Conservation (phyloP, 2,113 vertebrate genomes). For the Choloepus hoffmanni region DNA sequence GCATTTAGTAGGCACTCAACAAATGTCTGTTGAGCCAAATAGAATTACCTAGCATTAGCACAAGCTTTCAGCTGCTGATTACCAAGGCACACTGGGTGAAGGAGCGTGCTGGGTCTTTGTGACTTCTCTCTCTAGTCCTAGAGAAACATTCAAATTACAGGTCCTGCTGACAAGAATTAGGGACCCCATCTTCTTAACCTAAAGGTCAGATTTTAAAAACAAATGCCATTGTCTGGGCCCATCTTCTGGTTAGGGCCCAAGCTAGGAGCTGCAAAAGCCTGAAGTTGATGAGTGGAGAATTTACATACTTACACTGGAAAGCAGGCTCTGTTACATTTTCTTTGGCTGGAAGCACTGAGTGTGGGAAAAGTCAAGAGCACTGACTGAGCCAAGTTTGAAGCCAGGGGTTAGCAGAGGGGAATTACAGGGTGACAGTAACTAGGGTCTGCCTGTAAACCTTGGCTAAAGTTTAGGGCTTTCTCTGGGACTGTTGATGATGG, state of each 20-base stretch:
- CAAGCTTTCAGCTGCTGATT: constrained; percentile 41
- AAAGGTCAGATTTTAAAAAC: constrained; percentile 42
- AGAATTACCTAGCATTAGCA: constrained; percentile 45
- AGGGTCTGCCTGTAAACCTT: constrained; percentile 57
- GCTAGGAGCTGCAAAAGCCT: not conserved
- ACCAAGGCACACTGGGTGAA: not conserved
- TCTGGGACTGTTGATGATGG: constrained; percentile 73
- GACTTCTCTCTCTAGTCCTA: not conserved
- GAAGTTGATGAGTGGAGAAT: not conserved
- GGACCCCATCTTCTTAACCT: not conserved
- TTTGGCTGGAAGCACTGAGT: constrained; percentile 21
- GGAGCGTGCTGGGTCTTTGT: not conserved
- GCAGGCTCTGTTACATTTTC: constrained; percentile 58
- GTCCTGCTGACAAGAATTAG: not conserved
- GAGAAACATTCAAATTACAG: constrained; percentile 22
- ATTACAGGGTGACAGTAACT: constrained; percentile 53
- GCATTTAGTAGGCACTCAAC: constrained; percentile 53
- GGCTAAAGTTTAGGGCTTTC: constrained; percentile 59
- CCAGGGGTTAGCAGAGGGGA: constrained; percentile 45
- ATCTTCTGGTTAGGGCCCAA: not conserved
- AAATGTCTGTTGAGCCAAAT: constrained; percentile 64
- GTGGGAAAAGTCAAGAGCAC: constrained; percentile 64
- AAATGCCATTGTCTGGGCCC: constrained; percentile 3
- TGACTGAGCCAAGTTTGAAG: constrained; percentile 52
- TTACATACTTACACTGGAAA: constrained; percentile 12